phyloP scores from a whole-genome alignment of 1,140 invertebrate genomes.

The Drosophila parabipectinata region DNA sequence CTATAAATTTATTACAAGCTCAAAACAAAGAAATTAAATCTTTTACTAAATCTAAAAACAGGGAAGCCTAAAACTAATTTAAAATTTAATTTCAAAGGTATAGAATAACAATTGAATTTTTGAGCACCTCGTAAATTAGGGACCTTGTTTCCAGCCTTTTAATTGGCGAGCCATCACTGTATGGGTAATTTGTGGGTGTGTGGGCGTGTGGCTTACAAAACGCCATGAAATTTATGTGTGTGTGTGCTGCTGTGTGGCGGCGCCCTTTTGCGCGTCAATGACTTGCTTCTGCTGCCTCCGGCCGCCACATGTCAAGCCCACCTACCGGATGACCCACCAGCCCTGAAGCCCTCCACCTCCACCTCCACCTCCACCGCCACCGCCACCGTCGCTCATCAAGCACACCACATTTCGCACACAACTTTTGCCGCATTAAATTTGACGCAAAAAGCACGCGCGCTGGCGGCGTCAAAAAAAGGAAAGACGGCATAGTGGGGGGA shows the following conservation, averaged over 20 bases:
- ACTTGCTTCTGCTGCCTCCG: constrained; percentile 51
- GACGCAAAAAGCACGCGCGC: constrained; percentile 60
- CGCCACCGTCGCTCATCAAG: constrained; percentile 14
- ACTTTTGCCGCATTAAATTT: constrained; percentile 73
- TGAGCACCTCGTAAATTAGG: not conserved
- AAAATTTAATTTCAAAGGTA: constrained; percentile 4
- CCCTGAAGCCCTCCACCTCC: constrained; percentile 8
- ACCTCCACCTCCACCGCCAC: constrained; percentile 7
- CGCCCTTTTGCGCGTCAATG: constrained; percentile 58
- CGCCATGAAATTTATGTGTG: constrained; percentile 22
- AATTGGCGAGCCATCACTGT: constrained; percentile 16
- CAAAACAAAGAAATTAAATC: not conserved
- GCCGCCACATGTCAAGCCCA: constrained; percentile 52
- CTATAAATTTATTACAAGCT: not conserved
- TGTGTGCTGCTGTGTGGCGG: constrained; percentile 18
- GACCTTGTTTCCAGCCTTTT: not conserved
- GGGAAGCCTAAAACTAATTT: constrained; percentile 12
- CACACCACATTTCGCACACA: constrained; percentile 55
- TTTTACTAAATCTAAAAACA: not conserved
- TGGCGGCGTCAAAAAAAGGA: constrained; percentile 34
- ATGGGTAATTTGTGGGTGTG: constrained; percentile 12
- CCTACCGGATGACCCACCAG: constrained; percentile 38
- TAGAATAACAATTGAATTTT: not conserved
- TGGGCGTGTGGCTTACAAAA: constrained; percentile 40
- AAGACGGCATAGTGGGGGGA: not conserved